Evolutionary conservation across 2,797 vertebrate species (phyloP), one percentile per base, ranked within the genome.

Genomic region (Cynopterus sphinx): DNA sequence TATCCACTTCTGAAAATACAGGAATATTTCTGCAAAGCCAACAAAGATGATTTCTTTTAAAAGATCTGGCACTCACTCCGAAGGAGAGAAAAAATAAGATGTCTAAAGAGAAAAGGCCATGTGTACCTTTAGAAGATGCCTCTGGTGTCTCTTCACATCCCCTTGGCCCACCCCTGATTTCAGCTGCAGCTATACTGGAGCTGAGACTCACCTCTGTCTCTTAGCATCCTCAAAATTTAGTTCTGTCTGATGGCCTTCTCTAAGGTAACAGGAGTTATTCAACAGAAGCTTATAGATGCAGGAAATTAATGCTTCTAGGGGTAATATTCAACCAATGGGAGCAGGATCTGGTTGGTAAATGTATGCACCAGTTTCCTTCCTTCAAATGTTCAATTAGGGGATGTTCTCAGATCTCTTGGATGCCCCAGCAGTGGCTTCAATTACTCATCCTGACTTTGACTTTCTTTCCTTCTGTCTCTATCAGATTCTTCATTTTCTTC

Each of bases 1-100:
- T 17, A 91, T 87, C 73, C 74, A 86, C 49, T 96, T 97, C 86
- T 96, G 70, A 96, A 94, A 95, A 95, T 28, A 95, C 51, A 79
- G 43, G 16, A 53, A 13, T 82, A 53, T 88, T 91, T 91, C 57
- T 51, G 9, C 24, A 91, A 51, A 19, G 57, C 87, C 73, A 83
- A 33, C 4, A 43, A 57, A 71, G 33, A 92, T 70, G 24, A 51
- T 55, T 70, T 39, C 24, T 71, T 95, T n/a, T 28, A 53, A 93
- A 92, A 77, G 49, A 67, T 57, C n/a, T 7, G n/a, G 24, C 41
- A 36, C 22, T 51, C 43, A 15, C 36, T 61, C 16, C 36, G 28
- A 91, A 33, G 73, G 46, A 74, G 68, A 89, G 53, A 7, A 59
- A 21, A 68, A 41, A 61, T 71, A 55, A 87, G 41, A 63, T 36